These are phyloP conservation scores for Noctuana brunneofusca DNA, from an alignment of 2,888 invertebrate genomes.

Conservation along the genomic window DNA sequence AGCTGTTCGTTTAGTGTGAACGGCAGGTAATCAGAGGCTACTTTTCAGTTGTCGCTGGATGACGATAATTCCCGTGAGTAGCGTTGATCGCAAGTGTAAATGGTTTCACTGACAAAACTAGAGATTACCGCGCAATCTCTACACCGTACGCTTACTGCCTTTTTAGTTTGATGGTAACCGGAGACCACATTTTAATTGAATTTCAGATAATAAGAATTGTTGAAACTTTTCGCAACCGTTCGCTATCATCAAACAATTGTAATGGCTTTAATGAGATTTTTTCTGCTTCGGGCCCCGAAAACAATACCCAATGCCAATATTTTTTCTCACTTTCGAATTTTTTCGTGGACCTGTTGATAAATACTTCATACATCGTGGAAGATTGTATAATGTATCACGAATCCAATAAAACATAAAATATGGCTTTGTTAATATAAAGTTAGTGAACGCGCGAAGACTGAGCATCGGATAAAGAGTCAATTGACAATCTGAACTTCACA, in stretches of 20 bases:
- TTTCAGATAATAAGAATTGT: conserved; percentile 3
- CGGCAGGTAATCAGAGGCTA: conserved; percentile 67
- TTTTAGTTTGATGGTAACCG: conserved; percentile 24
- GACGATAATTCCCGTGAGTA: conserved; percentile 60
- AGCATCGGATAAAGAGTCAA: conserved; percentile 60
- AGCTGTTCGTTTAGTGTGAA: conserved; percentile 61
- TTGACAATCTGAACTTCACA: conserved; percentile 64
- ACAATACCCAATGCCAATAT: background rate
- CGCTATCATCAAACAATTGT: conserved; percentile 6
- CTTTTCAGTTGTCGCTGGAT: conserved; percentile 70
- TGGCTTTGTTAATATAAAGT: conserved; percentile 24
- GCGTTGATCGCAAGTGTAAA: conserved; percentile 37
- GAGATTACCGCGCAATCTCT: conserved; percentile 68
- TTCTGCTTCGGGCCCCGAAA: conserved; percentile 1
- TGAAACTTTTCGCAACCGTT: background rate
- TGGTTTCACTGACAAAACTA: conserved; percentile 60
- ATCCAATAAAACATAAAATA: conserved; percentile 24
- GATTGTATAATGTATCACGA: conserved; percentile 24
- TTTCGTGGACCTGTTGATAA: conserved; percentile 4
- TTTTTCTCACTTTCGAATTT: background rate
- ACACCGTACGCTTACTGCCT: conserved; percentile 37
- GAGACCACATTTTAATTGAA: conserved; percentile 36
- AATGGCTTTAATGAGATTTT: conserved; percentile 7
- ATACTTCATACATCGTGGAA: background rate
- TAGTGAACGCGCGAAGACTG: conserved; percentile 46